These are phyloP conservation scores for Phrynocephalus vlangalii DNA, from an alignment of 2,797 vertebrate genomes.

Conservation along the genomic window DNA sequence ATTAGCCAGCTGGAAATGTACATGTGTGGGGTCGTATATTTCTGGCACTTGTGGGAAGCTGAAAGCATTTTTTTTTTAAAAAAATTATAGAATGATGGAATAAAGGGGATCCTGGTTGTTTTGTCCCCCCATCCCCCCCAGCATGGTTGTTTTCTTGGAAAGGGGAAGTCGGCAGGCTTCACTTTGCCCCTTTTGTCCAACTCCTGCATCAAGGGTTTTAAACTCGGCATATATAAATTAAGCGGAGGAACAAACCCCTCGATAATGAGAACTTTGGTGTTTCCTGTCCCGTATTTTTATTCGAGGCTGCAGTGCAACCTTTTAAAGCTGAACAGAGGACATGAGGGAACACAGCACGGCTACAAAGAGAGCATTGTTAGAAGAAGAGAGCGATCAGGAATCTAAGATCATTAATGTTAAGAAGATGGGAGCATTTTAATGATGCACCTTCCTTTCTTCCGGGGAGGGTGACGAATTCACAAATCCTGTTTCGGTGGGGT, in stretches of 20 bases:
- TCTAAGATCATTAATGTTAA: neutral
- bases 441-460: neutral
- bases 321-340: neutral
- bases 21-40: neutral
- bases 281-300: conserved; percentile 8
- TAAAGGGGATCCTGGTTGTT: neutral
- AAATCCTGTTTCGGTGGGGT: neutral
- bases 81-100: conserved; percentile 12
- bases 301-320: neutral
- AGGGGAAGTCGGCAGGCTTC: neutral
- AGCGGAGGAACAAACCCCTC: conserved; percentile 6
- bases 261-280: neutral
- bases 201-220: neutral
- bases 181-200: conserved; percentile 8
- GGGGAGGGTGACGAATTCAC: neutral
- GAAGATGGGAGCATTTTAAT: neutral
- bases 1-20: neutral
- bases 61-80: conserved; percentile 15
- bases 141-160: neutral
- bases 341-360: neutral
- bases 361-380: conserved; percentile 3
- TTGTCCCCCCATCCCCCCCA: neutral
- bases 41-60: conserved; percentile 19
- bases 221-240: conserved; percentile 24
- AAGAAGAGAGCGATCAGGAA: neutral